Conservation (phyloP, 2,113 vertebrate species). For the Calyptomena viridis region DNA sequence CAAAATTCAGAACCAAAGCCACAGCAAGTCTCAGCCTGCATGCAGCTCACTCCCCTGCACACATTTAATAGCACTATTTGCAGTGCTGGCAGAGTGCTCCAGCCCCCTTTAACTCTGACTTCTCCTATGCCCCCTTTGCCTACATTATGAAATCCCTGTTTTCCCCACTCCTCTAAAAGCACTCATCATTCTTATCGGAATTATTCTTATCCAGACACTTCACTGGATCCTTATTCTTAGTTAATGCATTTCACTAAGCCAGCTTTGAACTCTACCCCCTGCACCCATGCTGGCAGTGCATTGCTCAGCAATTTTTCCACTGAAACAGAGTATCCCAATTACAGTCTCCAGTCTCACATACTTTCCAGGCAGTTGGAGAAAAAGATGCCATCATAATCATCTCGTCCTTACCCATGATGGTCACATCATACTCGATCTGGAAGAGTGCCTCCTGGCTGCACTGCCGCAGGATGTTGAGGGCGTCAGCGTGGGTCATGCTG, state of each 20-base stretch:
- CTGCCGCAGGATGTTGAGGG: conserved; percentile 87
- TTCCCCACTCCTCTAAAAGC: neutral
- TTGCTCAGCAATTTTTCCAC: neutral
- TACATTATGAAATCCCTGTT: neutral
- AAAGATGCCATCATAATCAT: neutral
- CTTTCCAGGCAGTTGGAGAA: neutral
- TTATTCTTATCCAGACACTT: too few species aligned
- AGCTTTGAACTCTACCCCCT: neutral
- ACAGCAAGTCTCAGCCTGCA: neutral
- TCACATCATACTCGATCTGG: conserved; percentile 95
- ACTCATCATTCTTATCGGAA: neutral
- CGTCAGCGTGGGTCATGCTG: conserved; percentile 86
- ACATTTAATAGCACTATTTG: neutral
- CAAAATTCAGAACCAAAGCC: neutral
- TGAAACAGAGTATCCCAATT: neutral
- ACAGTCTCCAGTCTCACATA: neutral
- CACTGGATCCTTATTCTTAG: neutral
- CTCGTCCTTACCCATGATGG: conserved; percentile 87
- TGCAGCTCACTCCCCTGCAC: neutral
- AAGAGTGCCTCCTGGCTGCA: conserved; percentile 93
- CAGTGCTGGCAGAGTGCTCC: neutral
- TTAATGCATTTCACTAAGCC: neutral
- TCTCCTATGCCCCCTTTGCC: neutral
- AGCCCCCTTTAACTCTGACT: neutral
- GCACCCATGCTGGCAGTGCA: neutral